Base-by-base conservation (phyloP, 92 coral and sea anemone genomes). In the Muricea muricata region DNA sequence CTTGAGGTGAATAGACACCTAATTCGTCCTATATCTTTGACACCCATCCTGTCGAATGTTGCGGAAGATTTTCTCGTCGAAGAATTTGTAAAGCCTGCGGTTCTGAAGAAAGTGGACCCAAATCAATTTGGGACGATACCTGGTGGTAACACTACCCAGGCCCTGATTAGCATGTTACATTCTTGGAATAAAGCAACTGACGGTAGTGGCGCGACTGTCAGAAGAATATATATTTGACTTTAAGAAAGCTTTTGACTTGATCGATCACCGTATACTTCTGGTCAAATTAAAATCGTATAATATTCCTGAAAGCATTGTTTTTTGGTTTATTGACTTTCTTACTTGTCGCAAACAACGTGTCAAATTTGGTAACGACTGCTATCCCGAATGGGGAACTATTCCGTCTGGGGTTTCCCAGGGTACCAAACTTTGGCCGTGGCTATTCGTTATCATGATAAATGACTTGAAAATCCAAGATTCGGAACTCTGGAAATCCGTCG, bases 91-190 rank as follows among this genome's bases (percentile, higher is more conserved):
- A 54, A 76, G 40, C 63, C 82, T 6, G 80, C 80, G 17, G 80
- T 74, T 34, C 80, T 74, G 24, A 34, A 26, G 39, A 74, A 74
- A 14, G 35, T 74, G 20, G 65, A 74, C 21, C 29, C n/a, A 12
- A 34, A 71, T 1, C 78, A 71, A 34, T 71, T 75, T 75, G 81
- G 81, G 24, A 45, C 65, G 13, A 66, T 66, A 28, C 73, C 73
- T 7, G 41, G 18, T 66, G 6, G 23, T 31, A 20, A 24, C 41
- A 66, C 40, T 9, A 18, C 14, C 40, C 73, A 31, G 25, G 73
- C 42, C 21, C 25, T 31, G 13, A 37, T 66, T 15, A 29, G 41
- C 20, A 31, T 66, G 40, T 6, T 32, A 20, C 73, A 66, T n/a
- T 66, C 73, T 41, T 66, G 73, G 73, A 29, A 28, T 6, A 66